A percentile compares a stretch with the other conserved stretches of the same genome.
Evolutionary conservation across 2,797 vertebrate species (phyloP).

Genomic region (Australoheros facetus): DNA sequence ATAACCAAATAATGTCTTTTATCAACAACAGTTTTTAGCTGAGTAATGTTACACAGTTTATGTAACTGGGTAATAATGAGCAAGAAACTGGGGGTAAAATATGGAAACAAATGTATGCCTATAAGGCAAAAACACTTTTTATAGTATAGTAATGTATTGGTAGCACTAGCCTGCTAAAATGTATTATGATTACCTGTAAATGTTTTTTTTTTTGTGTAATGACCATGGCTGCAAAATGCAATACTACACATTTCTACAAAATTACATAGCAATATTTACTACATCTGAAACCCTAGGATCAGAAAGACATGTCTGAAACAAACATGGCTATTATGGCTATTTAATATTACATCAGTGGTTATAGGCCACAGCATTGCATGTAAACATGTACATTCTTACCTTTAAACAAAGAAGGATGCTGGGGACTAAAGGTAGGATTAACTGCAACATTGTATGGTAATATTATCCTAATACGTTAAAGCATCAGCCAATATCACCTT

Average conservation of each 20-base stretch:
- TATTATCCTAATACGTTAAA: neutral
- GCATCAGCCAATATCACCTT: neutral
- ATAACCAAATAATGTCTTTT: too few species aligned
- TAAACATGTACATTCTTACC: neutral
- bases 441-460: neutral
- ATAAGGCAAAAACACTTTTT: too few species aligned
- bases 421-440: fast-evolving
- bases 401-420: neutral
- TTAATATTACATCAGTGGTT: neutral
- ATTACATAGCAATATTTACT: neutral
- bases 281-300: neutral
- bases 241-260: neutral
- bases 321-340: neutral
- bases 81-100: too few species aligned
- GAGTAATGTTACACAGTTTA: too few species aligned
- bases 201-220: neutral
- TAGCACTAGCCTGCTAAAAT: too few species aligned
- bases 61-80: too few species aligned
- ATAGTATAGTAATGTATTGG: too few species aligned
- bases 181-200: neutral
- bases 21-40: too few species aligned
- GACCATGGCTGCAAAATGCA: neutral
- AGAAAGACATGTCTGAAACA: neutral
- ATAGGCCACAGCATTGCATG: neutral
- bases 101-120: too few species aligned